These are phyloP conservation scores for Rhea pennata DNA, from an alignment of 2,113 vertebrate genomes.

Conservation along the genomic window DNA sequence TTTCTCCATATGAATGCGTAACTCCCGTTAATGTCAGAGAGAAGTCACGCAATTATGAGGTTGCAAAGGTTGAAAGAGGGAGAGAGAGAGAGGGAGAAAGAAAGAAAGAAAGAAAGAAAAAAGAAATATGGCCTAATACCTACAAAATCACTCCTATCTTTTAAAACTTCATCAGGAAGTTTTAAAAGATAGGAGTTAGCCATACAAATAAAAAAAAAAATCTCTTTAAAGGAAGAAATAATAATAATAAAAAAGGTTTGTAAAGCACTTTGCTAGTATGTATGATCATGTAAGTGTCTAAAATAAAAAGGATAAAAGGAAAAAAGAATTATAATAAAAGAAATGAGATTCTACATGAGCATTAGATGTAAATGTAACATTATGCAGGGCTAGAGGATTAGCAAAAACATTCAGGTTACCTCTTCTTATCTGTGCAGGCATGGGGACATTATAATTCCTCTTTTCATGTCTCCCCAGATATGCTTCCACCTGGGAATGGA, in stretches of 20 bases:
- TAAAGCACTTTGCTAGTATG: neutral
- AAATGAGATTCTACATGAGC: neutral
- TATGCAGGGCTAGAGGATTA: neutral
- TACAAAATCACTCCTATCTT: neutral
- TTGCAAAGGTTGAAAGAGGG: neutral
- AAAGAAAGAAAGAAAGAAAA: no score
- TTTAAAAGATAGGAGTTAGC: neutral
- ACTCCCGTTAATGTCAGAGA: neutral
- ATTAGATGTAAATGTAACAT: neutral
- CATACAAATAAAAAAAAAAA: neutral
- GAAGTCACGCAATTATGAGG: neutral
- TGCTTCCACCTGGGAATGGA: neutral
- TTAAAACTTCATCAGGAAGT: neutral
- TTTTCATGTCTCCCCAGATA: neutral
- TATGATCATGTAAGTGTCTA: neutral
- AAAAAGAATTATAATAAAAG: neutral
- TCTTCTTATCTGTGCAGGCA: neutral
- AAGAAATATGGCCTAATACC: neutral
- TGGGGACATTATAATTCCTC: neutral
- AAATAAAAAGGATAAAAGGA: neutral
- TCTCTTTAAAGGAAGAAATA: neutral
- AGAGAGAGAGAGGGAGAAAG: neutral
- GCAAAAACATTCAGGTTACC: neutral
- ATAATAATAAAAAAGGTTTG: neutral
- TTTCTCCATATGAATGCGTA: slow-evolving; percentile 24